A percentile compares a stretch with the other conserved stretches of the same genome.
Conservation (phyloP, 2,113 vertebrate genomes). For the Rhodinocichla rosea region DNA sequence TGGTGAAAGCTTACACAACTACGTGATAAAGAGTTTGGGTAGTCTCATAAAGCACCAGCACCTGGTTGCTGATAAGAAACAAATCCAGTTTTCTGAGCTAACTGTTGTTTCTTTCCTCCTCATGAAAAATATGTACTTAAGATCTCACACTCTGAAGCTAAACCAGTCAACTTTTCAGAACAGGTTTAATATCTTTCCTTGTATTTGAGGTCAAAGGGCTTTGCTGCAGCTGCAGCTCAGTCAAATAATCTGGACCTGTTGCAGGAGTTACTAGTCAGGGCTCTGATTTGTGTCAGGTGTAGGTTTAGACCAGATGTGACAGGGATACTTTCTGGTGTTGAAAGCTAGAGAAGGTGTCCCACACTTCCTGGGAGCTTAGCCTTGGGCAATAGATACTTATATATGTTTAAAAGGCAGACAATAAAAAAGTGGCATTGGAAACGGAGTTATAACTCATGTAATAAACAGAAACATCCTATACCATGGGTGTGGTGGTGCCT, state of each 20-base stretch:
- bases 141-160: conserved; percentile 14
- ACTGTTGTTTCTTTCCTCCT: conserved; percentile 11
- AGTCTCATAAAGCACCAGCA: background rate
- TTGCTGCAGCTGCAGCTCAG: conserved; percentile 48
- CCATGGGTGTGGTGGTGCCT: background rate
- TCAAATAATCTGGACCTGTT: conserved; percentile 44
- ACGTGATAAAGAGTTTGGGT: background rate
- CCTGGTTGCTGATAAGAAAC: conserved; percentile 17
- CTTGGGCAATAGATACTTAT: background rate
- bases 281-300: conserved; percentile 55
- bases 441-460: background rate
- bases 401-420: conserved; percentile 6
- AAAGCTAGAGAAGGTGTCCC: conserved; percentile 31
- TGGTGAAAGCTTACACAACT: background rate
- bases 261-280: conserved; percentile 44
- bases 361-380: conserved; percentile 59
- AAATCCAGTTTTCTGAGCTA: conserved; percentile 8
- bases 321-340: conserved; percentile 42
- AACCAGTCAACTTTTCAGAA: conserved; percentile 22
- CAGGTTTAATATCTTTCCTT: conserved; percentile 35
- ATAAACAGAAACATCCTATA: conserved; percentile 4
- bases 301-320: conserved; percentile 53
- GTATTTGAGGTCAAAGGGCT: conserved; percentile 49
- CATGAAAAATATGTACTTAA: background rate
- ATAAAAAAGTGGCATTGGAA: conserved; percentile 7